Evolutionary conservation across 1,140 invertebrate genomes (phyloP).

Genomic region (Dreissena rostriformis): DNA sequence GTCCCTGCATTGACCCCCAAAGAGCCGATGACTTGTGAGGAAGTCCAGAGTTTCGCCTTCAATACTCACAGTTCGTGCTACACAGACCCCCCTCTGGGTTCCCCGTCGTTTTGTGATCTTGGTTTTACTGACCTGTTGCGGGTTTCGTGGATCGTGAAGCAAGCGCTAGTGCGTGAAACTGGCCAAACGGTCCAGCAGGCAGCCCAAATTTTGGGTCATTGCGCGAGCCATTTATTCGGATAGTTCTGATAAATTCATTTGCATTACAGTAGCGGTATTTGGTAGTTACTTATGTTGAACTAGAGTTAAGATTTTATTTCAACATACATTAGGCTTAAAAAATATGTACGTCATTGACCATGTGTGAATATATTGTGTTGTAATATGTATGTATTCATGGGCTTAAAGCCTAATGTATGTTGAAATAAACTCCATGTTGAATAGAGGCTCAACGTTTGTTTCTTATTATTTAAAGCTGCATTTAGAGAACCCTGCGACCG

Average conservation of each 20-base stretch:
- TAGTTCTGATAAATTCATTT: background rate
- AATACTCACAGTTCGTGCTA: slow-evolving; percentile 23
- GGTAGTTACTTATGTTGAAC: too few relatives aligned
- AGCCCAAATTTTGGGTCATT: slow-evolving; percentile 5
- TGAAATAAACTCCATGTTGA: too few relatives aligned
- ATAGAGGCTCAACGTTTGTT: too few relatives aligned
- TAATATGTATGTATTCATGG: too few relatives aligned
- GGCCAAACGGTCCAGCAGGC: slow-evolving; percentile 5
- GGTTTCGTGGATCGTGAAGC: slow-evolving; percentile 35
- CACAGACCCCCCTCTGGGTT: background rate
- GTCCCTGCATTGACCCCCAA: background rate
- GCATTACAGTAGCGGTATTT: too few relatives aligned
- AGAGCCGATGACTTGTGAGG: slow-evolving; percentile 5
- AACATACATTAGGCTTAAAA: too few relatives aligned
- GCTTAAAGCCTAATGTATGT: too few relatives aligned
- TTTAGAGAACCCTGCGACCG: too few relatives aligned
- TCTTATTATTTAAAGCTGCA: too few relatives aligned
- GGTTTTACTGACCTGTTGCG: slow-evolving; percentile 16
- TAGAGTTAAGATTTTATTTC: too few relatives aligned
- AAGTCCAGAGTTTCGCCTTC: slow-evolving; percentile 16
- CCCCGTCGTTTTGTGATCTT: slow-evolving; percentile 30
- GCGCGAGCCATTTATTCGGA: background rate
- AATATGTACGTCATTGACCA: too few relatives aligned
- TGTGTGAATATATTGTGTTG: too few relatives aligned
- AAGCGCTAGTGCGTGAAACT: slow-evolving; percentile 9